Evolutionary conservation across 2,113 vertebrate species (phyloP).

Genomic region (Phasianus colchicus): DNA sequence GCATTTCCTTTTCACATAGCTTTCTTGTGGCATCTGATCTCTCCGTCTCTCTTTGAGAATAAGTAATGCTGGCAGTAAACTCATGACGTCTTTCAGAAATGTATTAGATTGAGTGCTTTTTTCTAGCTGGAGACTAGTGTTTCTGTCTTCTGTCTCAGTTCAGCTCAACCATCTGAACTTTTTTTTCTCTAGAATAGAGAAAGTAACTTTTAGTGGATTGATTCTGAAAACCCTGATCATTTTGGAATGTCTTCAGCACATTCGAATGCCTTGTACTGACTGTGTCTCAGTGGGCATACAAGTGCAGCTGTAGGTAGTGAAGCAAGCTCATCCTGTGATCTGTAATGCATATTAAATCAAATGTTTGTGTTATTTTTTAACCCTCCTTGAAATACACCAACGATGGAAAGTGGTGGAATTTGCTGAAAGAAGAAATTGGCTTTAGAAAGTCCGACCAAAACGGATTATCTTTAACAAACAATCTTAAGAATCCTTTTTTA

Average conservation of each 20-base stretch:
- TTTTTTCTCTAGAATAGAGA: not conserved
- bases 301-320: not conserved
- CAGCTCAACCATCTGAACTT: not conserved
- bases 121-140: not conserved
- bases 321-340: not conserved
- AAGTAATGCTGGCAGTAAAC: not conserved
- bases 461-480: not conserved
- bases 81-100: not conserved
- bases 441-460: not conserved
- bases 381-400: not conserved
- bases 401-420: accelerated
- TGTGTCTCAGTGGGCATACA: not conserved
- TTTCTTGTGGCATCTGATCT: not conserved
- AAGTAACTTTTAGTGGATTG: not conserved
- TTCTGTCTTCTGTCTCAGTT: not conserved
- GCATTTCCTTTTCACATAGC: not conserved
- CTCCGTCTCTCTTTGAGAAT: not conserved
- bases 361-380: not conserved
- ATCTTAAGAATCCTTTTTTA: not conserved
- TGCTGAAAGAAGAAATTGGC: not conserved
- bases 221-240: not conserved
- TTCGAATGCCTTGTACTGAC: not conserved
- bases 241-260: not conserved
- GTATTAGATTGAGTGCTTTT: not conserved
- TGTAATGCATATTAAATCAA: not conserved